A percentile compares a stretch with the other conserved stretches of the same genome.
Evolutionary conservation across 2,888 invertebrate species (phyloP).

Genomic region (Theretra japonica): DNA sequence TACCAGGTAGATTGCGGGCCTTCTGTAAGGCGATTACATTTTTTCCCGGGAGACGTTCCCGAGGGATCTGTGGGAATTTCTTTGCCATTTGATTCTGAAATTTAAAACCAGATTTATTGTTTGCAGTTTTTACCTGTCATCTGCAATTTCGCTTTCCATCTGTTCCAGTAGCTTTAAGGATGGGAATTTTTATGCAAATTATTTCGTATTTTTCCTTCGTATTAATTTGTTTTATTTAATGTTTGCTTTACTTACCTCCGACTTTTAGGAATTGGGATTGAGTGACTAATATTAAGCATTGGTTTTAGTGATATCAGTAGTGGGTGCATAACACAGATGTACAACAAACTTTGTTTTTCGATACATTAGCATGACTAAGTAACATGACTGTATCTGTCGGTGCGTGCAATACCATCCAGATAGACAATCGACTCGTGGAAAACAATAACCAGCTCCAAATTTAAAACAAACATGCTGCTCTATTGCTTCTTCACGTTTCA

Average conservation of each 20-base stretch:
- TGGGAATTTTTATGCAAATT: background rate
- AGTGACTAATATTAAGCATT: background rate
- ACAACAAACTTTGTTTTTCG: no score
- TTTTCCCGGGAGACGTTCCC: conserved; percentile 34
- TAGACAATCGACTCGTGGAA: no score
- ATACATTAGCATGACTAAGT: no score
- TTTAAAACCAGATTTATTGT: conserved; percentile 32
- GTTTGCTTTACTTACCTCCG: background rate
- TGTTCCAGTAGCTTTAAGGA: background rate
- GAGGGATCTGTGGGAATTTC: conserved; percentile 37
- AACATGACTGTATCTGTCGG: no score
- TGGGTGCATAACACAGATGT: background rate
- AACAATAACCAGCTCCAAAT: no score
- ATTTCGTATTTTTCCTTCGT: background rate
- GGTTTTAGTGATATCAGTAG: background rate
- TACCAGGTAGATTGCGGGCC: conserved; percentile 73
- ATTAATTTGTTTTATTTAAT: background rate
- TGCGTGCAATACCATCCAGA: no score
- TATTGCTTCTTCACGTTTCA: no score
- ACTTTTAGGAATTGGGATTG: background rate
- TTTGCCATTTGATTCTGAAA: conserved; percentile 31
- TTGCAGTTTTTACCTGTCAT: conserved; percentile 26
- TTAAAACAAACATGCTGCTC: no score
- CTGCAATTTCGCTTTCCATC: conserved; percentile 9
- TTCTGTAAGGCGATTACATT: conserved; percentile 58